Evolutionary conservation across 1,140 invertebrate genomes (phyloP), one percentile per base, ranked within the genome.

Genomic region (Ylistrum balloti): DNA sequence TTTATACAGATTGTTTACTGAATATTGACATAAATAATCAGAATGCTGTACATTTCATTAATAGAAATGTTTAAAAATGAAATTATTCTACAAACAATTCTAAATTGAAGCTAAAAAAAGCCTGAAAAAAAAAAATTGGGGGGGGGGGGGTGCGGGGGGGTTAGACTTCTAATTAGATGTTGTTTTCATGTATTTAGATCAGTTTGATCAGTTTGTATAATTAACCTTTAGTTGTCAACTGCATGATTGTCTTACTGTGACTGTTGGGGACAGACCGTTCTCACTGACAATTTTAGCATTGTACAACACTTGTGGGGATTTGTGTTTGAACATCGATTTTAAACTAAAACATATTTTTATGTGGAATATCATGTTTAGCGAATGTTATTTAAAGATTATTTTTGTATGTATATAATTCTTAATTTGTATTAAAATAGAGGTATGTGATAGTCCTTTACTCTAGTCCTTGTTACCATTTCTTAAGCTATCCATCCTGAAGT

Each of bases 251-350:
- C n/a, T 74, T 74, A 1, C 56, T 74, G 56, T 74, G 56, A 74
- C 56, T 74, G 56, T 28, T 74, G n/a, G 56, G 56, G n/a, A 74
- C n/a, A 74, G 28, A 74, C 56, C 56, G n/a, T 74, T 74, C 56
- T 45, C 41, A 45, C 41, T 74, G n/a, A n/a, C n/a, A 28, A n/a
- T 9, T 74, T 17, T 28, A 28, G 2, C 56, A 74, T 74, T 74
- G 56, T 74, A 74, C 17, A 74, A 74, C n/a, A 74, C 15, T 74
- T 7, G n/a, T 28, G 56, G 56, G 56, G 56, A 74, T 74, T 74
- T 74, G n/a, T 28, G 11, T 28, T 74, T 74, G 56, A 74, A 74
- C 22, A n/a, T 74, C 56, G 28, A 74, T 74, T 74, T 74, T 28
- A 74, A 22, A 28, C 56, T 74, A 28, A 9, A 74, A 74, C 10